Percentiles rank a stretch among this genome's conserved stretches.
Conservation (phyloP, 2,888 invertebrate species). For the Creontiades dilutus region DNA sequence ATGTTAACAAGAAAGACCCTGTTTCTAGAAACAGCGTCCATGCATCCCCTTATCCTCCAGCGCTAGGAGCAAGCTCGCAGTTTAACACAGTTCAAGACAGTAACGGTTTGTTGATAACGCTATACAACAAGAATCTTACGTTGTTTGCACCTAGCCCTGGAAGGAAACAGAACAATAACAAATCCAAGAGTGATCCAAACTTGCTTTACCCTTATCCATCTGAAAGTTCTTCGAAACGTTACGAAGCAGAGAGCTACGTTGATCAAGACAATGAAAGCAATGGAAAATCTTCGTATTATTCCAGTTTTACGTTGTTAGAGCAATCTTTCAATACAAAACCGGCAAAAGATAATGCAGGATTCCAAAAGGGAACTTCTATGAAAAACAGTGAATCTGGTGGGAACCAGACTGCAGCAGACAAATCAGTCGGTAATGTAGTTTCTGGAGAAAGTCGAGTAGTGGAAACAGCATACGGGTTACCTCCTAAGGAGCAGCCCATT, state of each 20-base stretch:
- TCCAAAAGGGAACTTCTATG: not conserved
- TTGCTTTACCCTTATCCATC: not conserved
- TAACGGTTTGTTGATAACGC: not conserved
- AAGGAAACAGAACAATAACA: not conserved
- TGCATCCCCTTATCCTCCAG: not conserved
- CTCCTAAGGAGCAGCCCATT: not conserved
- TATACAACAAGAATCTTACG: not conserved
- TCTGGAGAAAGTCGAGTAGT: not conserved
- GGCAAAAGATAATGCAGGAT: not conserved
- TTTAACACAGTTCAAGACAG: not conserved
- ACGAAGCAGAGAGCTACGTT: not conserved
- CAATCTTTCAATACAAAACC: not conserved
- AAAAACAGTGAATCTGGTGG: not conserved
- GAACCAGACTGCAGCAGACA: not conserved
- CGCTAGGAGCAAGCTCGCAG: not conserved
- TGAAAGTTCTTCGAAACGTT: not conserved
- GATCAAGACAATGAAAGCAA: not conserved
- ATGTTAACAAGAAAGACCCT: not conserved
- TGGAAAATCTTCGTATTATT: not conserved
- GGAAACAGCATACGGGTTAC: not conserved
- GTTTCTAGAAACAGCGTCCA: not conserved
- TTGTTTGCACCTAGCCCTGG: not conserved
- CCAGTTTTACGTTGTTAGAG: not conserved
- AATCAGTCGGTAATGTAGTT: not conserved
- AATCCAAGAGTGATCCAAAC: not conserved